Base-by-base conservation (phyloP, 1,140 invertebrate genomes). In the Leptopilina clavipes region DNA sequence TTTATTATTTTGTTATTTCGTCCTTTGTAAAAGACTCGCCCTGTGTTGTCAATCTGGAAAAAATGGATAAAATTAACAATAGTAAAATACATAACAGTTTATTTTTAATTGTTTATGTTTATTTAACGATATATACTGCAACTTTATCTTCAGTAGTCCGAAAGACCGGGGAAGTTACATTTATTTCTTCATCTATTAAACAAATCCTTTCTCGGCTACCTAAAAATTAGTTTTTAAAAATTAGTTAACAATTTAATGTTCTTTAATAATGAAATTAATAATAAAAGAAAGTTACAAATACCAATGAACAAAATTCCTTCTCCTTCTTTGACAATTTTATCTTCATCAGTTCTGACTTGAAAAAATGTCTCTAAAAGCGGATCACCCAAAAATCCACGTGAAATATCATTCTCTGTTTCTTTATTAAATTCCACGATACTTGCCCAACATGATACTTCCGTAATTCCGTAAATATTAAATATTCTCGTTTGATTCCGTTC, bases 371-470 rank as follows among this genome's bases (percentile, higher is more conserved):
- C 91, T 73, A 90, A 90, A 31, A 96, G 86, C 77, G 91, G 86
- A 76, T 90, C 81, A 3, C 95, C 95, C 14, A 96, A 86, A 71
- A 89, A 74, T 78, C 70, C 11, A 40, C 70, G 74, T 48, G 10
- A 18, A 43, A 25, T 31, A 19, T 75, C 25, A 59, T 19, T 43
- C 48, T 31, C 80, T 87, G 85, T 70, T 79, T 78, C 45, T 74
- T 71, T 9, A 71, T 43, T 79, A 1, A 95, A 86, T 90, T 93
- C 89, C 71, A 91, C 89, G 52, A 93, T 91, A 82, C 93, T 93
- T 1, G 95, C 93, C 96, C 96, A 97, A 86, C 95, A 96, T 6
- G 95, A 96, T 70, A 97, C 92, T 90, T 97, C 96, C 44, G 95
- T 96, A 18, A 96, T 93, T 72, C 96, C 96, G 92, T 97, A 97